Evolutionary conservation across 2,113 vertebrate species (phyloP), one percentile per base, ranked within the genome.

Genomic region (Otolemur garnettii): DNA sequence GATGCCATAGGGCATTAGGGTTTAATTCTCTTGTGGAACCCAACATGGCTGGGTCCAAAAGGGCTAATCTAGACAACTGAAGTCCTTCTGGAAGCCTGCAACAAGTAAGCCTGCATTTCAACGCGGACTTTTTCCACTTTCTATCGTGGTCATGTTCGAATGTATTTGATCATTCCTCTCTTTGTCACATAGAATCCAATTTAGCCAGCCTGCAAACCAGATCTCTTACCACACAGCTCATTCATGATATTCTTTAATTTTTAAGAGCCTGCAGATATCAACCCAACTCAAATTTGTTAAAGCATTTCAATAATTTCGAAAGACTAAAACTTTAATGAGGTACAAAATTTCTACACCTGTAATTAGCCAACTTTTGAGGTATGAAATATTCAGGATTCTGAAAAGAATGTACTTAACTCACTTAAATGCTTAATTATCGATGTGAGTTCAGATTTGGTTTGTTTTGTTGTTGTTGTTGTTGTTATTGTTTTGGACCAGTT

Each of bases 371-470:
- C 87, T 97, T 94, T 80, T 74, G 85, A 97, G 83, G 88, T 85
- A 66, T 72, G 60, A 84, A 96, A 82, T 53, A 78, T 60, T n/a
- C 5, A 0, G 78, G 45, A 81, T 62, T 94, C 18, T 93, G 53
- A 87, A 68, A 97, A 97, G 64, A 86, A 97, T 66, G 81, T 50
- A 28, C n/a, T 53, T 80, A 60, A 94, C 26, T 86, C 60, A 38
- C 62, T 90, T 74, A 97, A 96, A 53, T 80, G 84, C 75, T 94
- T 35, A 38, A 90, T 93, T 96, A 97, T 87, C 97, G 93, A 96
- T 80, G 57, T 26, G 42, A 93, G 24, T 94, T 80, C 18, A 22
- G 55, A 64, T 66, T 95, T 79, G 50, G 75, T 83, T 57, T 35
- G 13, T 62, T 72, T 66, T 35, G 38, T 38, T 38, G 38, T 38